phyloP scores from a whole-genome alignment of 2,888 invertebrate genomes.

The Sycophila texana region DNA sequence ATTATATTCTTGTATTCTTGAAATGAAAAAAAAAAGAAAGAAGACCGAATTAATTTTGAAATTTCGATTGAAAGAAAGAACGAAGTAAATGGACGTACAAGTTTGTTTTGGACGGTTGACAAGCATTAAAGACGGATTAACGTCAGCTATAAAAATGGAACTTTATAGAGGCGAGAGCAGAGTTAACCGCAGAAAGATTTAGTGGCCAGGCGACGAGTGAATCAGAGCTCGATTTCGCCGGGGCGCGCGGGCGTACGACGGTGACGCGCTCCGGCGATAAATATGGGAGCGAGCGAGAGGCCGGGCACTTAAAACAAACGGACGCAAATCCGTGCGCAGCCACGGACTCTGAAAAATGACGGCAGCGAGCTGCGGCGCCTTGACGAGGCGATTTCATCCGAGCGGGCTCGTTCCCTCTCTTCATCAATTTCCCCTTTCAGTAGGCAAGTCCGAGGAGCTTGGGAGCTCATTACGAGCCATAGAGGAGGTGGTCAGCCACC shows the following conservation, averaged over 20 bases:
- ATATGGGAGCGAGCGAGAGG: neutral
- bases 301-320: slow-evolving; percentile 10
- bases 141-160: slow-evolving; percentile 24
- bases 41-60: too few relatives aligned
- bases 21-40: too few relatives aligned
- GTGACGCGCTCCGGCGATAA: neutral
- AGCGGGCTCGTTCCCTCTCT: neutral
- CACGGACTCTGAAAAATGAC: neutral
- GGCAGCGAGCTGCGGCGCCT: too few relatives aligned
- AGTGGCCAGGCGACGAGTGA: slow-evolving; percentile 6
- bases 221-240: slow-evolving; percentile 16
- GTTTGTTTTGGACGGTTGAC: neutral
- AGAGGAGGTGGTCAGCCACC: slow-evolving; percentile 60
- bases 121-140: slow-evolving; percentile 13
- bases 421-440: slow-evolving; percentile 16
- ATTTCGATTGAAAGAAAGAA: neutral
- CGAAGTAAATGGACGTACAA: slow-evolving; percentile 10
- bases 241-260: slow-evolving; percentile 7
- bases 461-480: slow-evolving; percentile 63
- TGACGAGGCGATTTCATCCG: neutral
- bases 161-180: neutral
- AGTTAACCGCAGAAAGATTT: slow-evolving; percentile 23
- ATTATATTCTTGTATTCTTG: too few relatives aligned
- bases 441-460: neutral
- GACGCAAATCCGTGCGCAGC: too few relatives aligned